A percentile compares a stretch with the other conserved stretches of the same genome.
phyloP scores from a whole-genome alignment of 2,888 invertebrate species.

The Trachelus iudaicus region DNA sequence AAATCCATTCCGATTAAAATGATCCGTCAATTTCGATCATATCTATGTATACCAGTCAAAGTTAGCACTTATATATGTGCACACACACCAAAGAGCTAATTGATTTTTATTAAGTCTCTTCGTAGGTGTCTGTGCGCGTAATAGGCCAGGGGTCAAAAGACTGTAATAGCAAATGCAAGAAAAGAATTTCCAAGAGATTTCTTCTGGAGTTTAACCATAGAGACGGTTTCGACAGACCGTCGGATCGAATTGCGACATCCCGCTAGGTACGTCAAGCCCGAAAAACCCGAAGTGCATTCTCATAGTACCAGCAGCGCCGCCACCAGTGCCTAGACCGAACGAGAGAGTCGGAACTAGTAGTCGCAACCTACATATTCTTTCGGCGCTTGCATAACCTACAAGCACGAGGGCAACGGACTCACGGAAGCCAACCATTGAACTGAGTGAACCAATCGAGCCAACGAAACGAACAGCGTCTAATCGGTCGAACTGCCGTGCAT shows the following conservation, averaged over 20 bases:
- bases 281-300: not conserved
- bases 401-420: slow-evolving; percentile 29
- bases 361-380: slow-evolving; percentile 44
- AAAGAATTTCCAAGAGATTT: not conserved
- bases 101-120: not conserved
- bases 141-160: not conserved
- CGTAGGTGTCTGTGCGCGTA: not conserved
- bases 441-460: slow-evolving; percentile 19
- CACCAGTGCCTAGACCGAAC: not conserved
- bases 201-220: not conserved
- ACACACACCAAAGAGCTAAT: not conserved
- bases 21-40: not conserved
- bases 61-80: not conserved
- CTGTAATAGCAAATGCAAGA: not conserved
- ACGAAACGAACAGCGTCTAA: not conserved
- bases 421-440: slow-evolving; percentile 20
- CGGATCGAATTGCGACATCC: not conserved
- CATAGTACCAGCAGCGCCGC: not conserved
- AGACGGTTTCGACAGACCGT: not conserved
- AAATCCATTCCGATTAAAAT: not conserved
- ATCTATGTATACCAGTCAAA: not conserved
- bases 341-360: slow-evolving; percentile 19
- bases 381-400: slow-evolving; percentile 39
- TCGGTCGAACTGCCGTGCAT: not conserved
- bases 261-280: not conserved